phyloP scores from a whole-genome alignment of 2,113 vertebrate genomes.

The Connochaetes taurinus region DNA sequence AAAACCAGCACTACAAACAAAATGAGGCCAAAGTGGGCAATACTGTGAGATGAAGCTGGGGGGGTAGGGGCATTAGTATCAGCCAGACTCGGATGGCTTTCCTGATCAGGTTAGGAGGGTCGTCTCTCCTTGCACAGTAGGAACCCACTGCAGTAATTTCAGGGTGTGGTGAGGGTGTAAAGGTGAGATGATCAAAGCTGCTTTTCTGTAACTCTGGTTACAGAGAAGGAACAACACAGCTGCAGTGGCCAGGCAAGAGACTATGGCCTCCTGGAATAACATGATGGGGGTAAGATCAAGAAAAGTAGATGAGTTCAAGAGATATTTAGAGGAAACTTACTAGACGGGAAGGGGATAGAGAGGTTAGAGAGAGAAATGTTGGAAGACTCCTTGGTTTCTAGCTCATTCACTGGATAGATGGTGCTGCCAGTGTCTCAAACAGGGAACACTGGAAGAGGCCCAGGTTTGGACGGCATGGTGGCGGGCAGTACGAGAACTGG shows the following conservation, averaged over 20 bases:
- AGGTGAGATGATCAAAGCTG: neutral
- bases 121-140: neutral
- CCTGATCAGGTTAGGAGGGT: neutral
- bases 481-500: neutral
- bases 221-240: neutral
- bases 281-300: neutral
- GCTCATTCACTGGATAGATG: neutral
- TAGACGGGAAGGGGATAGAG: neutral
- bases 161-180: neutral
- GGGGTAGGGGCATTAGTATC: rapidly evolving
- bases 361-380: neutral
- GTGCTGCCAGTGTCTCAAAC: neutral
- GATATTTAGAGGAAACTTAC: neutral
- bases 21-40: neutral
- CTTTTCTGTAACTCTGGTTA: neutral
- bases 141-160: neutral
- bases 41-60: neutral
- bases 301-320: neutral
- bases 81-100: neutral
- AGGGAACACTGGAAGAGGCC: neutral
- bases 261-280: neutral
- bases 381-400: neutral
- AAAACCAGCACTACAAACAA: neutral
- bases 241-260: neutral
- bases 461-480: neutral